Evolutionary conservation across 2,113 vertebrate species (phyloP).

Genomic region (Rattus norvegicus): DNA sequence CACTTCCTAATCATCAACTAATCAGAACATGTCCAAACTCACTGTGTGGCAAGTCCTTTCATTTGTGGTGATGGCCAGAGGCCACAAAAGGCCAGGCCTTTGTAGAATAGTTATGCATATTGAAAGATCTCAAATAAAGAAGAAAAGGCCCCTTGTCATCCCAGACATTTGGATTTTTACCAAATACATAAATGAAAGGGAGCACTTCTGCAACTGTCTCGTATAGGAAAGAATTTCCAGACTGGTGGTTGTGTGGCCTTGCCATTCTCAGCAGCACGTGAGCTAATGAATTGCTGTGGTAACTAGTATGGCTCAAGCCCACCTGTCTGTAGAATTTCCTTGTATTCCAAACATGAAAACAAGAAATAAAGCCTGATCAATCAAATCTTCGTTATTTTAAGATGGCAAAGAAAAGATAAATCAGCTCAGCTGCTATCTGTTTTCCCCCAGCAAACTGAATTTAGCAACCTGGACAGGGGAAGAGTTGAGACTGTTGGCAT

Average conservation of each 20-base stretch:
- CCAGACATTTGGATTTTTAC: not conserved
- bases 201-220: constrained; percentile 27
- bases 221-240: constrained; percentile 29
- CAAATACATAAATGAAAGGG: constrained; percentile 18
- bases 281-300: constrained; percentile 77
- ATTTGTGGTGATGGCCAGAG: not conserved
- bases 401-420: constrained; percentile 22
- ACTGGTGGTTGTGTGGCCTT: constrained; percentile 33
- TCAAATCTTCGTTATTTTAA: constrained; percentile 45
- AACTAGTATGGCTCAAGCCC: constrained; percentile 78
- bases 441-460: constrained; percentile 38
- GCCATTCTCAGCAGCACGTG: constrained; percentile 68
- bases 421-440: constrained; percentile 38
- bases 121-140: not conserved
- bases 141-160: not conserved
- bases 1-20: not conserved
- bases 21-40: not conserved
- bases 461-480: not conserved
- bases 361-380: constrained; percentile 58
- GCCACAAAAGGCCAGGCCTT: not conserved
- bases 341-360: constrained; percentile 70
- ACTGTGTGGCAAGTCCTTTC: not conserved
- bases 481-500: not conserved
- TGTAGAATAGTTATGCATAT: not conserved
- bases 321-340: constrained; percentile 76